Base-by-base conservation (phyloP, 2,113 vertebrate species). In the Tachycineta bicolor region DNA sequence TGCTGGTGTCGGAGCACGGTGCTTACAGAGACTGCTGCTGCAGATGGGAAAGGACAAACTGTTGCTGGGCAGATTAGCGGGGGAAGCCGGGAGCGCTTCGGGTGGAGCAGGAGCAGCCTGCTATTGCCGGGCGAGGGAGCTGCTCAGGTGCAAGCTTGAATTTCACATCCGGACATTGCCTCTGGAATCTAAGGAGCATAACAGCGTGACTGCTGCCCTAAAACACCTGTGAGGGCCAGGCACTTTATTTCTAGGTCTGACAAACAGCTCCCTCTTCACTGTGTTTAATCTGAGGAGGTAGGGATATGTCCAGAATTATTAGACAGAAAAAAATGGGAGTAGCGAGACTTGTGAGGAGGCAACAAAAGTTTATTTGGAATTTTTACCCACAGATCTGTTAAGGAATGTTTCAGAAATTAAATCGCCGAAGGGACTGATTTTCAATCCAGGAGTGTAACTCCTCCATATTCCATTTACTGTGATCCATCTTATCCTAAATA, bases 21-120 rank as follows among this genome's bases (percentile, higher is more conserved):
- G 87, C 92, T 91, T 46, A 63, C 64, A 64, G 56, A 91, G 88
- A 37, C 34, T 59, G 62, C 43, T 85, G 87, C 94, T 86, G 91
- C 89, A 63, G 92, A 39, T 33, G 22, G 39, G 79, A 86, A 93
- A 37, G 74, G 68, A 82, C 86, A 63, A 95, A 94, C 68, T 90
- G 94, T 96, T 95, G 93, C 93, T 89, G 93, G 96, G 91, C 94
- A 64, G 83, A 86, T 9, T 43, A 93, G 64, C 5, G 43, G 8
- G 63, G 46, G 67, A 68, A 83, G 55, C 78, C 58, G 41, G 43
- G 15, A 59, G 43, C 5, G 1, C 25, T 75, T 39, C 15, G 11
- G 52, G 65, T 14, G 86, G 50, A 70, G 68, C 86, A 60, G 71
- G 79, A 92, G 55, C 3, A 83, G 49, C 82, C 74, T 12, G 70